Evolutionary conservation across 2,113 vertebrate genomes (phyloP).

Genomic region (Tragelaphus buxtoni): DNA sequence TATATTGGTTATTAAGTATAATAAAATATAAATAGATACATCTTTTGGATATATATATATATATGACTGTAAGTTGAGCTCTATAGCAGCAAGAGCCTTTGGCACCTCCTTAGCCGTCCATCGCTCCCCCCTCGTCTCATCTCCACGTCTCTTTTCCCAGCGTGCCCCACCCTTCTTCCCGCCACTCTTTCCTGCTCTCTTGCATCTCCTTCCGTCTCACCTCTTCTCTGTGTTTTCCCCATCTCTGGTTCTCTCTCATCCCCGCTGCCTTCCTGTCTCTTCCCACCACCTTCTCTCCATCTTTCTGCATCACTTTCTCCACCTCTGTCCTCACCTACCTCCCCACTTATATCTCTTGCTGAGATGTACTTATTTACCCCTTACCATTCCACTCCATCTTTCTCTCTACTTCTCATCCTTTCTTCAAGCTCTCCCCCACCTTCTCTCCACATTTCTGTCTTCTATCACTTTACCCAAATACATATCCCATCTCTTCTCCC

Average conservation of each 20-base stretch:
- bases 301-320: no score
- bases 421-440: background rate
- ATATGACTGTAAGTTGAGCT: background rate
- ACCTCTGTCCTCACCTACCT: no score
- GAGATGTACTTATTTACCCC: background rate
- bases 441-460: background rate
- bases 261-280: background rate
- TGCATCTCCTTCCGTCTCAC: background rate
- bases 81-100: background rate
- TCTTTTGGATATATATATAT: no score
- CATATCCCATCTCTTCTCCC: background rate
- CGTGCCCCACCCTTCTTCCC: background rate
- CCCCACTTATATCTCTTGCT: accelerated
- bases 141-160: background rate
- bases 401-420: background rate
- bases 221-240: background rate
- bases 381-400: accelerated
- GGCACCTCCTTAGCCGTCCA: accelerated
- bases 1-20: background rate
- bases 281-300: no score
- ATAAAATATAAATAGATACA: background rate
- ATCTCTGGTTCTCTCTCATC: background rate
- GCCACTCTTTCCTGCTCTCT: accelerated
- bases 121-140: accelerated
- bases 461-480: background rate